These are phyloP conservation scores for Elegia similella DNA, from an alignment of 2,888 invertebrate genomes.

Conservation along the genomic window DNA sequence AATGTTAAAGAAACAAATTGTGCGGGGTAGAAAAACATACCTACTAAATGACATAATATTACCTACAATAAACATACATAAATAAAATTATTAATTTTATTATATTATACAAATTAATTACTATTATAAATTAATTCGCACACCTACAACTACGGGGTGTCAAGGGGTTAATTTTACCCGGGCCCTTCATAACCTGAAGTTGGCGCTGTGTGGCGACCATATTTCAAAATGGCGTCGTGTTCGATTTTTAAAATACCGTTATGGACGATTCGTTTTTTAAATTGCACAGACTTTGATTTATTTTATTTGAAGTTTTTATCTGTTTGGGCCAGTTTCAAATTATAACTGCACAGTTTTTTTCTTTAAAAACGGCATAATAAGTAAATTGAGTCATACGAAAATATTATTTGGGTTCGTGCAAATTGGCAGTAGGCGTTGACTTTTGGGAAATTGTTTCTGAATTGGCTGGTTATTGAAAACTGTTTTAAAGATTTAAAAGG, in stretches of 20 bases:
- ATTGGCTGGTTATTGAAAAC: background rate
- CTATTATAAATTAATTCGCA: no score
- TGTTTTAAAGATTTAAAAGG: no score
- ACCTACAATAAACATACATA: no score
- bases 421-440: slow-evolving; percentile 5
- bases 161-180: no score
- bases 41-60: no score
- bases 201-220: slow-evolving; percentile 42
- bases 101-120: no score
- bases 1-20: no score
- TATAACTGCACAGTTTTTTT: slow-evolving; percentile 3
- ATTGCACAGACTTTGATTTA: slow-evolving; percentile 38
- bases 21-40: no score
- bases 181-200: no score
- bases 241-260: slow-evolving; percentile 51
- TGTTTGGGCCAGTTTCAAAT: slow-evolving; percentile 23
- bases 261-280: slow-evolving; percentile 28
- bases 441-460: background rate
- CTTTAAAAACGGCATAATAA: slow-evolving; percentile 1
- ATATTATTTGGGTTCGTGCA: slow-evolving; percentile 7
- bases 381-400: slow-evolving; percentile 1
- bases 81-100: no score
- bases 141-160: no score
- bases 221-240: slow-evolving; percentile 64
- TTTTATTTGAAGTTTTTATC: slow-evolving; percentile 32